These are phyloP conservation scores for Heliconius hermathena DNA, from an alignment of 1,140 invertebrate species.

Conservation along the genomic window DNA sequence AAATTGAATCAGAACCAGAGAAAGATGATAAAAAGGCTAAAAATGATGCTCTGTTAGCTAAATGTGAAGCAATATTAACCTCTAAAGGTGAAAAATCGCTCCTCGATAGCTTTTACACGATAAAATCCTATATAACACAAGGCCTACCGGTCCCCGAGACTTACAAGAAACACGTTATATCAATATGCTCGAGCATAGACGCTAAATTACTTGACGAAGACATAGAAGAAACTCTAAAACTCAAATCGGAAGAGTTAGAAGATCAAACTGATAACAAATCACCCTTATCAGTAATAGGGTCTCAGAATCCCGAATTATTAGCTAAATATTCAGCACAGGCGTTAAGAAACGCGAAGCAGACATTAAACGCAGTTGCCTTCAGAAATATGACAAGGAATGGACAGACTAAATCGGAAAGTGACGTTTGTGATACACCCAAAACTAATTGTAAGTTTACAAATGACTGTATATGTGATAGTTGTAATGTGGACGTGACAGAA, in stretches of 20 bases:
- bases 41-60: conserved; percentile 61
- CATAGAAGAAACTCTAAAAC: conserved; percentile 57
- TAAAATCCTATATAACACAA: conserved; percentile 70
- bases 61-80: conserved; percentile 67
- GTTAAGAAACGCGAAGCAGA: conserved; percentile 66
- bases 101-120: conserved; percentile 69
- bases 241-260: conserved; percentile 42
- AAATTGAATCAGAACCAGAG: conserved; percentile 48
- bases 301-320: conserved; percentile 64
- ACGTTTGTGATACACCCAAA: conserved; percentile 65
- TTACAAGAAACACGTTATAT: conserved; percentile 70
- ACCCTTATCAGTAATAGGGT: conserved; percentile 46
- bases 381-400: conserved; percentile 61
- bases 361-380: conserved; percentile 68
- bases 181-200: conserved; percentile 68
- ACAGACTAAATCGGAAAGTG: conserved; percentile 62
- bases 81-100: conserved; percentile 69
- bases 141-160: conserved; percentile 66
- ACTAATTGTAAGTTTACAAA: conserved; percentile 72
- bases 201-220: conserved; percentile 67
- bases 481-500: conserved; percentile 55
- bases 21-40: conserved; percentile 54
- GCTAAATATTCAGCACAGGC: conserved; percentile 74
- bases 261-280: conserved; percentile 43
- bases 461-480: conserved; percentile 63